Evolutionary conservation across 2,888 invertebrate genomes (phyloP).

Genomic region (Trileptium ribeirensis): DNA sequence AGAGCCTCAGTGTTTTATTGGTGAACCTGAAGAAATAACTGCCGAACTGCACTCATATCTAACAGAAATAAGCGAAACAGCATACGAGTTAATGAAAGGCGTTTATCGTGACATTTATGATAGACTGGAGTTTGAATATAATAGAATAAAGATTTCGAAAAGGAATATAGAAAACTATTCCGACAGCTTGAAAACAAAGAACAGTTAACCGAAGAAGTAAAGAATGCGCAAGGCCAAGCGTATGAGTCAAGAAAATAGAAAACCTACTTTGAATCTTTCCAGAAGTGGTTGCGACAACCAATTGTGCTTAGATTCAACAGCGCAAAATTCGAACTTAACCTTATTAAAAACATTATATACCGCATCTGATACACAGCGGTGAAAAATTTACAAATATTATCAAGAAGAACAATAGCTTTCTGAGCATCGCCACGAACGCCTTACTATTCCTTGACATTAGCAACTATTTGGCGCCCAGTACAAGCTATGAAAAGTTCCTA

Average conservation of each 20-base stretch:
- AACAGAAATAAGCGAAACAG: not conserved
- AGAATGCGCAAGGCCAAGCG: not conserved
- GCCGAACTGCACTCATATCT: not conserved
- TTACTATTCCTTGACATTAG: not conserved
- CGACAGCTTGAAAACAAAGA: no score
- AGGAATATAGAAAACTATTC: no score
- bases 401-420: no score
- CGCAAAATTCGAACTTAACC: no score
- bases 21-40: not conserved
- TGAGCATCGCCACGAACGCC: not conserved
- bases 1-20: not conserved
- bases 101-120: not conserved
- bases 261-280: not conserved
- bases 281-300: not conserved
- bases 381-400: not conserved
- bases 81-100: not conserved
- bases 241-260: not conserved
- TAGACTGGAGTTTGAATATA: not conserved
- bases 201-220: no score
- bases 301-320: not conserved
- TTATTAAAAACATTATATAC: not conserved
- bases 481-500: not conserved
- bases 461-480: not conserved
- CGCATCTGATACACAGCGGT: not conserved
- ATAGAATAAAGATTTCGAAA: no score